Conservation (phyloP, 2,888 invertebrate species). For the Sphaerophoria rueppellii region DNA sequence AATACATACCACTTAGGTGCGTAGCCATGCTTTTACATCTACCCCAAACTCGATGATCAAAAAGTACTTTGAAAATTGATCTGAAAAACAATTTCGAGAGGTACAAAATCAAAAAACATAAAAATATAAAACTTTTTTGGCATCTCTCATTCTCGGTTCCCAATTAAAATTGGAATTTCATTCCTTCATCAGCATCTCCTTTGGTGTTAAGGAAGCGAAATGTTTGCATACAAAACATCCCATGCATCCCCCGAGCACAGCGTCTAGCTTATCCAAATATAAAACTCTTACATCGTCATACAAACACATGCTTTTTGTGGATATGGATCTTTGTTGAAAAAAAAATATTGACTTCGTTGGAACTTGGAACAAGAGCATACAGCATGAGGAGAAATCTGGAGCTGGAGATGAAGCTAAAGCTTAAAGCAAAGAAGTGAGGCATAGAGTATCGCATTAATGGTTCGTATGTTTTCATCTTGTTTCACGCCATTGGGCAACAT, state of each 20-base stretch:
- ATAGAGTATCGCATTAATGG: conserved; percentile 66
- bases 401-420: background rate
- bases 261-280: conserved; percentile 1
- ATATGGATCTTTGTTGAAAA: background rate
- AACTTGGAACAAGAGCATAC: background rate
- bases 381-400: no score
- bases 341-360: conserved; percentile 57
- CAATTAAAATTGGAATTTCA: conserved; percentile 55
- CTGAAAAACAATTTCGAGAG: background rate
- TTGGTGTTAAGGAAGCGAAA: conserved; percentile 13
- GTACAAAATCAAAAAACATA: conserved; percentile 42
- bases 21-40: background rate
- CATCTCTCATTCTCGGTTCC: conserved; percentile 9
- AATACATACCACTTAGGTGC: background rate
- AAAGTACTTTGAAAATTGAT: background rate
- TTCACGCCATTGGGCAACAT: conserved; percentile 72
- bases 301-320: background rate
- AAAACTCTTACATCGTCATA: background rate
- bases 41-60: background rate
- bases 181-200: background rate
- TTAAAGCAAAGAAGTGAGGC: conserved; percentile 21
- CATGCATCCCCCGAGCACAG: background rate
- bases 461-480: conserved; percentile 72
- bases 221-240: conserved; percentile 49
- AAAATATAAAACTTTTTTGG: background rate